Conservation (phyloP, 2,888 invertebrate species). For the Teleiodes luculella region DNA sequence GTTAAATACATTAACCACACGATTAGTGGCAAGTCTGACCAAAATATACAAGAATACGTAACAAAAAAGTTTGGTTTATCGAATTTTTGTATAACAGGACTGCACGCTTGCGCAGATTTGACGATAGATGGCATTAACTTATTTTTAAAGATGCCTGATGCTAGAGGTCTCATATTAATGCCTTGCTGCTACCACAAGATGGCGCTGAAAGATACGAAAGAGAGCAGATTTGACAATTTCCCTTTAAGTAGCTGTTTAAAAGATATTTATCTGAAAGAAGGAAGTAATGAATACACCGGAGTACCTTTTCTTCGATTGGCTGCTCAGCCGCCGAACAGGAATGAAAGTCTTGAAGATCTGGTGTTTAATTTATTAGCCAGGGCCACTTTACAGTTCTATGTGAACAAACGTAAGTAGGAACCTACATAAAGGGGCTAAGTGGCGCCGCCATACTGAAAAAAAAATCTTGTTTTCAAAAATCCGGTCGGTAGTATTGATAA, state of each 20-base stretch:
- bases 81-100: conserved; percentile 73
- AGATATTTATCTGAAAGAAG: conserved; percentile 43
- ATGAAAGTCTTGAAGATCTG: conserved; percentile 69
- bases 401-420: conserved; percentile 76
- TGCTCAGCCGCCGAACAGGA: conserved; percentile 81
- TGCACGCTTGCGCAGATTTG: conserved; percentile 89
- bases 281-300: conserved; percentile 57
- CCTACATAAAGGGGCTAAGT: no score
- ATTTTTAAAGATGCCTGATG: conserved; percentile 78
- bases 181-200: conserved; percentile 91
- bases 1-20: conserved; percentile 80
- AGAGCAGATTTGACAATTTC: conserved; percentile 78
- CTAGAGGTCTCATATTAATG: conserved; percentile 81
- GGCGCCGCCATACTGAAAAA: no score
- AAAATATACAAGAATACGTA: conserved; percentile 58
- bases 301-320: conserved; percentile 85
- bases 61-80: conserved; percentile 51
- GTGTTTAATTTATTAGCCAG: conserved; percentile 78
- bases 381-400: conserved; percentile 81
- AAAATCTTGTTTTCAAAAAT: no score
- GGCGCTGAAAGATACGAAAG: conserved; percentile 26
- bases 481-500: no score
- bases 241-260: conserved; percentile 80
- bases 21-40: conserved; percentile 71
- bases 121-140: conserved; percentile 82